Conservation (phyloP, 2,888 invertebrate species). For the Apantesis nais region DNA sequence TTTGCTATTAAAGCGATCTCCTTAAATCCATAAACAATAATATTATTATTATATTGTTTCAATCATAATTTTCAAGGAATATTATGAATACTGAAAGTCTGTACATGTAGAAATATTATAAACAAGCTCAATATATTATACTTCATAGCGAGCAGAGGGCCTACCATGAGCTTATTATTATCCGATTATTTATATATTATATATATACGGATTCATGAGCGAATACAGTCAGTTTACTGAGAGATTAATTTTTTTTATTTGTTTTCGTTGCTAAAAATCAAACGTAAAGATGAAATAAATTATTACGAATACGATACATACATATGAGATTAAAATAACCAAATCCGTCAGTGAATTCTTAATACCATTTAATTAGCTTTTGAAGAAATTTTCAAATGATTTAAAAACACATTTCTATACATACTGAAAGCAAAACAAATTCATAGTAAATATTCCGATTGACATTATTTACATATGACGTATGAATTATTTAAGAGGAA, state of each 20-base stretch:
- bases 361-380: background rate
- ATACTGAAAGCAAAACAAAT: too few species aligned
- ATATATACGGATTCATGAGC: background rate
- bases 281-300: background rate
- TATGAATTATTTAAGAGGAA: too few species aligned
- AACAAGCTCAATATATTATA: background rate
- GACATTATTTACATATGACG: too few species aligned
- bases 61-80: background rate
- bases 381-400: background rate
- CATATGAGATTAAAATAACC: too few species aligned
- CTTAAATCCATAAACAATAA: too few species aligned
- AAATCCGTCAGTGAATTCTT: background rate
- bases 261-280: background rate
- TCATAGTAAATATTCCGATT: too few species aligned
- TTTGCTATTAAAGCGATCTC: too few species aligned
- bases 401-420: too few species aligned
- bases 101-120: background rate
- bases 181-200: background rate
- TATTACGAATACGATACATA: too few species aligned
- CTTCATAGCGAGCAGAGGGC: background rate
- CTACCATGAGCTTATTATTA: too few species aligned
- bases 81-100: background rate
- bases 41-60: too few species aligned
- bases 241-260: background rate
- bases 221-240: background rate